Conservation (phyloP, 2,113 vertebrate genomes). For the Herpetotheres cachinnans region DNA sequence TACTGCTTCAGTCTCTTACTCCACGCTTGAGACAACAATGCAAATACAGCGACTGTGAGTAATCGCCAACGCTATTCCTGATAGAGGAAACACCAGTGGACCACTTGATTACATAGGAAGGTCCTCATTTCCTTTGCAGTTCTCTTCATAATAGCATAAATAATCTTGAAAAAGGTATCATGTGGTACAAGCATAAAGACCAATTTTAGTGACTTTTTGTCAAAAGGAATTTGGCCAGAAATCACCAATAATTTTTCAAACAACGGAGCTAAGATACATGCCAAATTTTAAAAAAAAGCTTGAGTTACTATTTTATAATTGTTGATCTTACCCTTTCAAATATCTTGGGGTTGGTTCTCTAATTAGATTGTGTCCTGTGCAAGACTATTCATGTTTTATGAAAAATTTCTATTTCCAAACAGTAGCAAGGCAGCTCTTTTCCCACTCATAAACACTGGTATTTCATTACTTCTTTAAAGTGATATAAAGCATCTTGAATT, state of each 20-base stretch:
- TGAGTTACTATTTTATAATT: not conserved
- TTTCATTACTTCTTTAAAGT: not conserved
- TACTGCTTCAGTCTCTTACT: not conserved
- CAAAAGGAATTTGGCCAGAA: not conserved
- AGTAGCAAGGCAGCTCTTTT: not conserved
- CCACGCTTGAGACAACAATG: not conserved
- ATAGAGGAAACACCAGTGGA: slow-evolving; percentile 31
- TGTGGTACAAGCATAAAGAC: not conserved
- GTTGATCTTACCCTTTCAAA: not conserved
- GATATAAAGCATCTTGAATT: not conserved
- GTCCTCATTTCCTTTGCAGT: slow-evolving; percentile 54
- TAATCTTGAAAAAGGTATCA: not conserved
- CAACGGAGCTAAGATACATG: not conserved
- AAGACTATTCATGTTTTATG: not conserved
- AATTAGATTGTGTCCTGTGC: not conserved
- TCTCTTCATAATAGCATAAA: slow-evolving; percentile 22
- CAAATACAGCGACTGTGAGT: not conserved
- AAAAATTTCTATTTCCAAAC: not conserved
- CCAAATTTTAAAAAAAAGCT: not conserved
- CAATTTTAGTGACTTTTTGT: not conserved
- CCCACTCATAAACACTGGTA: not conserved
- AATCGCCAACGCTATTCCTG: not conserved
- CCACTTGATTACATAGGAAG: slow-evolving; percentile 61
- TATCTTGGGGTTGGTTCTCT: not conserved
- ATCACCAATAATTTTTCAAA: not conserved